These are phyloP conservation scores for Mesitornis unicolor DNA, from an alignment of 2,113 vertebrate species.

Conservation along the genomic window DNA sequence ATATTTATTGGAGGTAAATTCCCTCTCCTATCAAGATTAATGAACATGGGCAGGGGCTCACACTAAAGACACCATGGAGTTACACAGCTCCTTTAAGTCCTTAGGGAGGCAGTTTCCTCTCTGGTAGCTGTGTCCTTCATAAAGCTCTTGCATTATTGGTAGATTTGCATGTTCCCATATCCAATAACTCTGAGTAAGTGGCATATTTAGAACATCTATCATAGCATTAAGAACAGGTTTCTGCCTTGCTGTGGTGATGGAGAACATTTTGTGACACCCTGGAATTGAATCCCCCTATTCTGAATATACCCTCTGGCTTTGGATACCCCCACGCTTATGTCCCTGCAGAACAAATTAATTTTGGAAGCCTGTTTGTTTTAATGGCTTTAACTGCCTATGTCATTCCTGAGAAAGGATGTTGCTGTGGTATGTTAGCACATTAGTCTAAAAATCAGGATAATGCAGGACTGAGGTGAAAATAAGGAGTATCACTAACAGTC, in stretches of 20 bases:
- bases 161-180: constrained; percentile 2
- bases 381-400: neutral
- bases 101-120: neutral
- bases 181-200: neutral
- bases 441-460: neutral
- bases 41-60: neutral
- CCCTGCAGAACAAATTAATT: neutral
- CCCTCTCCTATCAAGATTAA: neutral
- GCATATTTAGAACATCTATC: neutral
- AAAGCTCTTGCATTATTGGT: neutral
- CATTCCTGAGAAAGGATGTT: neutral
- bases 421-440: neutral
- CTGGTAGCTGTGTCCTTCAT: neutral
- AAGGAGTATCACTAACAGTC: neutral
- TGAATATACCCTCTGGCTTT: neutral
- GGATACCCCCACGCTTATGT: neutral
- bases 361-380: neutral
- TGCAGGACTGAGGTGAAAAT: neutral
- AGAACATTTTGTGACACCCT: neutral
- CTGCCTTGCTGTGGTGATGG: neutral
- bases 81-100: neutral
- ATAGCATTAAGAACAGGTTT: neutral
- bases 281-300: neutral
- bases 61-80: neutral
- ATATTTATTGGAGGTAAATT: neutral